These are phyloP conservation scores for Macaria notata DNA, from an alignment of 2,888 invertebrate species.

Conservation along the genomic window DNA sequence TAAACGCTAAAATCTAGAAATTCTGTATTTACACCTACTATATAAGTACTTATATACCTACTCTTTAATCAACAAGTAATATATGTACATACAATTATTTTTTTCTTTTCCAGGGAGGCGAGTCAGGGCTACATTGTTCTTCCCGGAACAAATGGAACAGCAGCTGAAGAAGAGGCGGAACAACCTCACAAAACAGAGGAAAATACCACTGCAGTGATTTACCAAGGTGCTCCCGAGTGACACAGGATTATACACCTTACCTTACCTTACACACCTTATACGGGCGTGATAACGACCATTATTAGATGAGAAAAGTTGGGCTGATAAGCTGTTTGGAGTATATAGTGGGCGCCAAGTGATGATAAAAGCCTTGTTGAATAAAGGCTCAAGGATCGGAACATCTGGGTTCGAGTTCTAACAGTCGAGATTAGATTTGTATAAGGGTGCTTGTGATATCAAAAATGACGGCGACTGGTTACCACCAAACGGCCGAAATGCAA, in stretches of 20 bases:
- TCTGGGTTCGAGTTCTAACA: too few relatives aligned
- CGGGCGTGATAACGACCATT: background rate
- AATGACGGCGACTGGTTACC: too few relatives aligned
- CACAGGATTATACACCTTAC: slow-evolving; percentile 1
- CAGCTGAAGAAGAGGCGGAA: slow-evolving; percentile 29
- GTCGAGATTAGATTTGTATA: too few relatives aligned
- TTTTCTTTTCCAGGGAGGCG: slow-evolving; percentile 51
- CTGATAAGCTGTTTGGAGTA: background rate
- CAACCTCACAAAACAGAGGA: slow-evolving; percentile 11
- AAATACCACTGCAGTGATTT: slow-evolving; percentile 34
- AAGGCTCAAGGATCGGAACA: too few relatives aligned
- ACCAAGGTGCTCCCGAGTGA: slow-evolving; percentile 54
- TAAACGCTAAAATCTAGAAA: too few relatives aligned
- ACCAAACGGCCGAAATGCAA: too few relatives aligned
- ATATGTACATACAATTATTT: background rate
- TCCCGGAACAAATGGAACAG: slow-evolving; percentile 49
- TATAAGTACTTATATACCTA: too few relatives aligned
- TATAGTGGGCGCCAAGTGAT: too few relatives aligned
- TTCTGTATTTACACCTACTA: too few relatives aligned
- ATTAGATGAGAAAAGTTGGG: background rate
- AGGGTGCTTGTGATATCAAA: too few relatives aligned
- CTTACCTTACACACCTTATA: slow-evolving; percentile 2
- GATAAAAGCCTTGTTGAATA: too few relatives aligned
- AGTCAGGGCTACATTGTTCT: slow-evolving; percentile 53
- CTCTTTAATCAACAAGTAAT: too few relatives aligned